Base-by-base conservation (phyloP, 2,113 vertebrate species). In the Pungitius pungitius region DNA sequence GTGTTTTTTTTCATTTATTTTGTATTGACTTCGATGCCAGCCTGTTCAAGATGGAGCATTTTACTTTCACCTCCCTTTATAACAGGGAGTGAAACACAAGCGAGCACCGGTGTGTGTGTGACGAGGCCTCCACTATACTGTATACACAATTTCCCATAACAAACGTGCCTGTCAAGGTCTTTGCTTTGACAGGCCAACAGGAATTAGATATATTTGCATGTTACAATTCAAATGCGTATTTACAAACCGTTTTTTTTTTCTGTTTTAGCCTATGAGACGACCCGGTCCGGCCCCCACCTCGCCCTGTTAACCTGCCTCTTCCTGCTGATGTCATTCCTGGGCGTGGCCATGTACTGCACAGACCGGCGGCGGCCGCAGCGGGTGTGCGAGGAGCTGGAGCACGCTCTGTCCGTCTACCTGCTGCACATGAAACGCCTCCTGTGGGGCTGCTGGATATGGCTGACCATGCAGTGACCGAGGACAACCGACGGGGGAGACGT, bases 401-500 rank as follows among this genome's bases (percentile, higher is more conserved):
- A 95, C 7, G 70, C 55, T 17, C 85, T 98, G 73, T 94, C 95
- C 8, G 88, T 94, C 70, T 90, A 94, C 88, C 70, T 92, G 80
- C 88, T 96, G 81, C 95, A 92, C 17, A 81, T 98, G 80, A 95
- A 94, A 82, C 95, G 93, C 2, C 3, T 86, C 3, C 90, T 94
- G 75, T 94, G 95, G 89, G 91, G 93, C 75, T 96, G 95, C 85
- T 98, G 96, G 95, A 94, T 89, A 78, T 94, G 95, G 94, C 85
- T 96, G 63, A 91, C 89, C 77, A 95, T 91, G 89, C 94, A 95
- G 79, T 97, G 94, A 94, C 65, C 55, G 58, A 71, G 57, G 75
- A 60, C 40, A 8, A 75, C 65, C 85, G 86, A 68, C 83, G 73
- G 80, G n/a, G 82, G 84, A 39, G 75, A 70, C 78, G 43, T 27